These are phyloP conservation scores for Rhizomys pruinosus DNA, from an alignment of 2,113 vertebrate species.

Conservation along the genomic window DNA sequence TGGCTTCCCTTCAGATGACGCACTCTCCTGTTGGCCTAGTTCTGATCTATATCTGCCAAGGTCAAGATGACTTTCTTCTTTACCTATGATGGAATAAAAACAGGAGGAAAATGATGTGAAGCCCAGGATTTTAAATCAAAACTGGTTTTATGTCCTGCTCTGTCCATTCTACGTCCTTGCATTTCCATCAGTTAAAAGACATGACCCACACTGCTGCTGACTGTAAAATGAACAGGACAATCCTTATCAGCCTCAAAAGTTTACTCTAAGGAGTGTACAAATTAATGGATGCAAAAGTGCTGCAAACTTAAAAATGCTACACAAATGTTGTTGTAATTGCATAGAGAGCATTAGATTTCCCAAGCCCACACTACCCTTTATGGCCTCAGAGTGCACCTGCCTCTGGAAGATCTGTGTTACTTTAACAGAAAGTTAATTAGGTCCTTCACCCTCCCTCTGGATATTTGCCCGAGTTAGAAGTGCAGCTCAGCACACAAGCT, in stretches of 20 bases:
- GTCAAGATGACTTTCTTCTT: neutral
- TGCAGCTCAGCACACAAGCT: constrained; percentile 83
- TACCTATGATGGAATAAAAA: neutral
- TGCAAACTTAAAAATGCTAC: constrained; percentile 8
- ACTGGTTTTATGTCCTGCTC: neutral
- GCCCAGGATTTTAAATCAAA: neutral
- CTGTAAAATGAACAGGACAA: constrained; percentile 19
- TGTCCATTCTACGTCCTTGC: neutral
- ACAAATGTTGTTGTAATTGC: constrained; percentile 61
- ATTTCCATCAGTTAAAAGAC: constrained; percentile 27
- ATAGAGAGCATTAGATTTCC: constrained; percentile 53
- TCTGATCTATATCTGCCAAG: neutral
- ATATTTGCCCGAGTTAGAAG: constrained; percentile 79
- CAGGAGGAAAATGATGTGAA: neutral
- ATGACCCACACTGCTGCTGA: neutral
- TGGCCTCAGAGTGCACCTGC: constrained; percentile 58
- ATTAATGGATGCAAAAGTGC: neutral
- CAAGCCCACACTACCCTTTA: constrained; percentile 35
- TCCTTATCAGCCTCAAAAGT: neutral
- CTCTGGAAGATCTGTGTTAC: constrained; percentile 54
- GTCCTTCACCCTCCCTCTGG: constrained; percentile 66
- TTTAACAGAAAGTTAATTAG: constrained; percentile 82
- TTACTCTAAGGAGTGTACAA: neutral
- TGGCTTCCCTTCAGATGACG: neutral
- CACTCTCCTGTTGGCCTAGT: neutral